Conservation (phyloP, 2,797 vertebrate species). For the Argya squamiceps region DNA sequence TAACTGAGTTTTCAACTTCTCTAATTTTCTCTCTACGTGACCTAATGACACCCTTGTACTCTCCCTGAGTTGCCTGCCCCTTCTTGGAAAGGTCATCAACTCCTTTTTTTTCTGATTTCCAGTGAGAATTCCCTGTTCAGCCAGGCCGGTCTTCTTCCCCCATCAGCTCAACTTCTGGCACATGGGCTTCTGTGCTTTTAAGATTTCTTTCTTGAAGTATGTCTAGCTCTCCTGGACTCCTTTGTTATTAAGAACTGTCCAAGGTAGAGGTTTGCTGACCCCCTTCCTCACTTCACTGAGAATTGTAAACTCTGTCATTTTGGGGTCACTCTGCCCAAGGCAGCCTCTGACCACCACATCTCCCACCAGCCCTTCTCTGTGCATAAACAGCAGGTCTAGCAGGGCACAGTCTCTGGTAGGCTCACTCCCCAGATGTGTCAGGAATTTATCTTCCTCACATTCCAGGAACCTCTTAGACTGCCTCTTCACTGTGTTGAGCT, state of each 20-base stretch:
- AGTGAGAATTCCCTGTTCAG: not conserved
- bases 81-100: not conserved
- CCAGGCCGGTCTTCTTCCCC: rapidly evolving
- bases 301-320: not conserved
- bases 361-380: not conserved
- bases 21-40: not conserved
- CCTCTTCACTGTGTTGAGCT: not conserved
- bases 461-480: not conserved
- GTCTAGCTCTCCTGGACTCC: not conserved
- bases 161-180: not conserved
- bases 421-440: not conserved
- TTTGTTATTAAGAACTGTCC: not conserved
- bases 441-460: not conserved
- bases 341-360: rapidly evolving
- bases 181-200: not conserved
- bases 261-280: not conserved
- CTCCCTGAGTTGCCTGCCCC: not conserved
- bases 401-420: too few relatives aligned
- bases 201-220: not conserved
- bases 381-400: not conserved
- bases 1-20: not conserved
- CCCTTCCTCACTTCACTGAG: not conserved
- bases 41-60: not conserved
- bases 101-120: not conserved
- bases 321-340: rapidly evolving